Conservation (phyloP, 92 coral and sea anemone genomes). For the Micromussa lordhowensis region DNA sequence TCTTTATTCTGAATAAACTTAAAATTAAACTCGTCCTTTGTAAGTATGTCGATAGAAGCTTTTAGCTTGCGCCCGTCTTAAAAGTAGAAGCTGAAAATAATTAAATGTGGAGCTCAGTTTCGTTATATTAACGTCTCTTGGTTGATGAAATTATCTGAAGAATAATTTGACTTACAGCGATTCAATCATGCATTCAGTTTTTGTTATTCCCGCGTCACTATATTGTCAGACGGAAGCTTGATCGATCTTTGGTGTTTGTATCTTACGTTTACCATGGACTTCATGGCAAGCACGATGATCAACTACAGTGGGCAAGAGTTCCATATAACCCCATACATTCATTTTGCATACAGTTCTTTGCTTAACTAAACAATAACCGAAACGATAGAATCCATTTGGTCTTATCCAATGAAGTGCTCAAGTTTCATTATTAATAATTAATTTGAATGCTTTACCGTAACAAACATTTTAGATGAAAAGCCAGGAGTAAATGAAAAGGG, state of each 20-base stretch:
- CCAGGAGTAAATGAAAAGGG: neutral
- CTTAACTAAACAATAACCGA: too few relatives aligned
- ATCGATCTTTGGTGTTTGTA: neutral
- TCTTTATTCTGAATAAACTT: neutral
- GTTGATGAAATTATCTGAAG: neutral
- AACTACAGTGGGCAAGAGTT: neutral
- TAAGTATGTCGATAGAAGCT: neutral
- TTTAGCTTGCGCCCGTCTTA: neutral
- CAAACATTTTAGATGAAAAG: conserved; percentile 24
- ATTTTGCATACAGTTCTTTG: too few relatives aligned
- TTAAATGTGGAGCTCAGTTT: neutral
- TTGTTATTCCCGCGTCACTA: too few relatives aligned
- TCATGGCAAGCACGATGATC: neutral
- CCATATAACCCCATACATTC: too few relatives aligned
- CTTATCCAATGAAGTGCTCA: too few relatives aligned
- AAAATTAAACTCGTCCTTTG: neutral
- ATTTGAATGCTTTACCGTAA: neutral
- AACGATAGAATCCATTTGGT: too few relatives aligned
- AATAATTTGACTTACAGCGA: too few relatives aligned
- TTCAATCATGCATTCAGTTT: neutral
- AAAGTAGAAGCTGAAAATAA: neutral
- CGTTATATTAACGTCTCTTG: neutral
- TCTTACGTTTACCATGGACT: neutral
- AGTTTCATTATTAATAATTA: too few relatives aligned
- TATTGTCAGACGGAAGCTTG: neutral